Percentiles rank a stretch among this genome's conserved stretches.
These are phyloP conservation scores for Arremon aurantiirostris DNA, from an alignment of 2,797 vertebrate species.

Conservation along the genomic window DNA sequence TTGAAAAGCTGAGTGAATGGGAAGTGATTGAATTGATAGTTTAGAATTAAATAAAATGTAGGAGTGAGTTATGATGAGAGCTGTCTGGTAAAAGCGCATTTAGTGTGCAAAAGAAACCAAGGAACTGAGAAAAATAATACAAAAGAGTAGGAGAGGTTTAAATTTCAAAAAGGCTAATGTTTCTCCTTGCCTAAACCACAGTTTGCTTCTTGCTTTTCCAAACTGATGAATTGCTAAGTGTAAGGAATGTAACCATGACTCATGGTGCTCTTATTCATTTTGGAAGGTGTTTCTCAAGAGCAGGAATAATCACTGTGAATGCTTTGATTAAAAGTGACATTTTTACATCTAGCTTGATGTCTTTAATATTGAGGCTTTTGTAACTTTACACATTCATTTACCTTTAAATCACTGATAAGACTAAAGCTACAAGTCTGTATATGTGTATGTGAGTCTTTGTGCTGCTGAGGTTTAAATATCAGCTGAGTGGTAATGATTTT, in stretches of 20 bases:
- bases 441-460: fast-evolving
- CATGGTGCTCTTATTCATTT: not conserved
- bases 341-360: not conserved
- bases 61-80: not conserved
- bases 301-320: not conserved
- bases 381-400: not conserved
- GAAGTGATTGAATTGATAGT: not conserved
- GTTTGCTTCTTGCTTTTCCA: not conserved
- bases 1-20: not conserved
- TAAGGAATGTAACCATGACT: not conserved
- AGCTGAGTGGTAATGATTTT: not conserved
- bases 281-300: not conserved
- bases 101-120: not conserved
- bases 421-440: not conserved
- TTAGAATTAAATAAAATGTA: not conserved
- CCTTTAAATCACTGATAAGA: not conserved
- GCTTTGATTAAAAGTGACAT: not conserved
- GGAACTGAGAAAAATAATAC: not conserved
- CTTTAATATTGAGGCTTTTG: not conserved
- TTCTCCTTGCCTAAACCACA: not conserved
- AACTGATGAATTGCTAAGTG: not conserved
- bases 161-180: not conserved
- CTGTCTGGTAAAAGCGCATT: not conserved
- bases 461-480: not conserved
- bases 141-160: not conserved